phyloP scores from a whole-genome alignment of 2,113 vertebrate species.

The Microcebus tavaratra region DNA sequence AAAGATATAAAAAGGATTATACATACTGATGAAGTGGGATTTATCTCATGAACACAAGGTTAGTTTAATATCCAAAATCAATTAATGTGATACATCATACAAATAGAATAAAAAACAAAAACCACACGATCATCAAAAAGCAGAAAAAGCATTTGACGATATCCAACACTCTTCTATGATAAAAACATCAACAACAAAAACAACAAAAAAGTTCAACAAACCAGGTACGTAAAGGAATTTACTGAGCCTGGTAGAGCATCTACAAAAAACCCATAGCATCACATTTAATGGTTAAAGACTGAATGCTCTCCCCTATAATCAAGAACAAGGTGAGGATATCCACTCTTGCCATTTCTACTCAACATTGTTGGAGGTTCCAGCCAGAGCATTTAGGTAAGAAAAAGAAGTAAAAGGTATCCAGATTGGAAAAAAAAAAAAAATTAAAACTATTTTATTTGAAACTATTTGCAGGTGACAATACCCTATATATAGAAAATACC shows the following conservation, averaged over 20 bases:
- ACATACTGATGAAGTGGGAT: not conserved
- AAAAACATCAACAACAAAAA: not conserved
- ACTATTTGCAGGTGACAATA: not conserved
- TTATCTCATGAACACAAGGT: not conserved
- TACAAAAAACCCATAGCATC: not conserved
- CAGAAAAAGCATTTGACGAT: not conserved
- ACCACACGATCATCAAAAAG: not conserved
- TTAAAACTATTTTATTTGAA: not conserved
- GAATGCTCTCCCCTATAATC: not conserved
- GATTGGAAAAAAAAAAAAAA: not conserved
- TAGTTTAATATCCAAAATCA: constrained; percentile 2
- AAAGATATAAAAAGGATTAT: constrained; percentile 5
- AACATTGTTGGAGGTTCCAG: not conserved
- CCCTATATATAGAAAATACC: not conserved
- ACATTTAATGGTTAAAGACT: not conserved
- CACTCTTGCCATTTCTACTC: not conserved
- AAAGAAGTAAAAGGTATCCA: not conserved
- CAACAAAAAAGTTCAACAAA: not conserved
- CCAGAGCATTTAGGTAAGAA: not conserved
- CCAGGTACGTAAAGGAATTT: not conserved
- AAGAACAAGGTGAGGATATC: not conserved
- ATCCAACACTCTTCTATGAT: not conserved
- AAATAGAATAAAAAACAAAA: constrained; percentile 20
- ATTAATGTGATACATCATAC: not conserved
- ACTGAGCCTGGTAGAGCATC: not conserved